Percentiles rank a stretch among this genome's conserved stretches.
Conservation (phyloP, 2,113 vertebrate genomes). For the Rousettus leschenaultii region DNA sequence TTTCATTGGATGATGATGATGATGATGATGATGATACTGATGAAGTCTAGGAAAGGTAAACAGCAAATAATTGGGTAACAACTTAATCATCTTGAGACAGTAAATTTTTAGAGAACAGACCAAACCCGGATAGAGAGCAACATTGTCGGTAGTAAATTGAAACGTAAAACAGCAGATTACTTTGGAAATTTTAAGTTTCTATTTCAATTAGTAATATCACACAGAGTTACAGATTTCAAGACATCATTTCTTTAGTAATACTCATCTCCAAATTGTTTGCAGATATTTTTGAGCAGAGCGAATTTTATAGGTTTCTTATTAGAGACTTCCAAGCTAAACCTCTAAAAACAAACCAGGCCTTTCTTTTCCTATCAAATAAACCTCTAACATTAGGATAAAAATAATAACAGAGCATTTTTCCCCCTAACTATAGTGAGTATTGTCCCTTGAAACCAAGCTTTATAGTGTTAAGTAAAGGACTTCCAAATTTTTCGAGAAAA, state of each 20-base stretch:
- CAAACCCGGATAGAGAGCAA: neutral
- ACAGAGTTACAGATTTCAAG: neutral
- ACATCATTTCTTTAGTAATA: neutral
- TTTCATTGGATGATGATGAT: neutral
- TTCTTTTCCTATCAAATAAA: neutral
- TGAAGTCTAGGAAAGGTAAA: neutral
- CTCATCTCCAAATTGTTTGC: neutral
- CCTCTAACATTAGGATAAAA: neutral
- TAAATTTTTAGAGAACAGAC: neutral
- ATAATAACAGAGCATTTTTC: neutral
- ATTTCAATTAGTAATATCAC: neutral
- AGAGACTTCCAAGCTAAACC: neutral
- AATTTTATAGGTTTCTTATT: neutral
- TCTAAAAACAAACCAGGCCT: neutral
- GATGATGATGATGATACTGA: neutral
- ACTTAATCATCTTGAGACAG: neutral
- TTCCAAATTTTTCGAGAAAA: conserved; percentile 49
- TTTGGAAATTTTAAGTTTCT: neutral
- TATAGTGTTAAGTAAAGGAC: conserved; percentile 19
- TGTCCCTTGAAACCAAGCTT: conserved; percentile 24
- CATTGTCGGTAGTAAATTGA: neutral
- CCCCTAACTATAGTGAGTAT: neutral
- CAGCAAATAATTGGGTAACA: neutral
- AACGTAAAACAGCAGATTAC: neutral
- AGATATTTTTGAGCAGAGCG: neutral